These are phyloP conservation scores for Chrysodeixis includens DNA, from an alignment of 2,888 invertebrate genomes.

Conservation along the genomic window DNA sequence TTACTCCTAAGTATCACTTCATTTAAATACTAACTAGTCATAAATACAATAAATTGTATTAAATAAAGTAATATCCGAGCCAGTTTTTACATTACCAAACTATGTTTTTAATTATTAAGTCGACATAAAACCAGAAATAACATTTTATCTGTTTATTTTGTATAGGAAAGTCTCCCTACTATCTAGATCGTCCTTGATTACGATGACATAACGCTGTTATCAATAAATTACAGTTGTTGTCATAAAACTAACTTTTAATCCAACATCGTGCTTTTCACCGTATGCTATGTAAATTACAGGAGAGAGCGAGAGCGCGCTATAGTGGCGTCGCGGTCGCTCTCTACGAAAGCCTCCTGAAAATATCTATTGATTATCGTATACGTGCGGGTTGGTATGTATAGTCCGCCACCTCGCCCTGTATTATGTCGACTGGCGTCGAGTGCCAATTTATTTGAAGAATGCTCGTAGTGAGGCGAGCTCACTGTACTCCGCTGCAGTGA, in stretches of 20 bases:
- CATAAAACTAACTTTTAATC: slow-evolving; percentile 42
- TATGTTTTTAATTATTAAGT: not conserved
- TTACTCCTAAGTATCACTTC: not conserved
- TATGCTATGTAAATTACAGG: slow-evolving; percentile 81
- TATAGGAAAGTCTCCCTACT: slow-evolving; percentile 21
- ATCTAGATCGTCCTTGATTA: slow-evolving; percentile 28
- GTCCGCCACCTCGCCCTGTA: slow-evolving; percentile 79
- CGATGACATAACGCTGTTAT: slow-evolving; percentile 28
- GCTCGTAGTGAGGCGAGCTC: slow-evolving; percentile 62
- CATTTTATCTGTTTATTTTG: slow-evolving; percentile 26
- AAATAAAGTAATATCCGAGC: not conserved
- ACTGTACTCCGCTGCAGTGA: slow-evolving; percentile 58
- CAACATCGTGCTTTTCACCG: slow-evolving; percentile 64
- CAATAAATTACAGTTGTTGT: slow-evolving; percentile 32
- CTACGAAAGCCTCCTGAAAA: slow-evolving; percentile 89
- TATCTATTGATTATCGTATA: slow-evolving; percentile 89
- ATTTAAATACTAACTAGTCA: not conserved
- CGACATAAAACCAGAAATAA: slow-evolving; percentile 9
- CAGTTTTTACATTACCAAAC: too few species aligned
- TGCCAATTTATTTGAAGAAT: slow-evolving; percentile 88
- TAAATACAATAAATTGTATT: not conserved
- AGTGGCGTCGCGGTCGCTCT: slow-evolving; percentile 74
- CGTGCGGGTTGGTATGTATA: slow-evolving; percentile 81
- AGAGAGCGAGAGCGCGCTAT: slow-evolving; percentile 78
- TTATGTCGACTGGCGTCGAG: slow-evolving; percentile 80